Conservation (phyloP, 2,113 vertebrate species). For the Phalacrocorax aristotelis region DNA sequence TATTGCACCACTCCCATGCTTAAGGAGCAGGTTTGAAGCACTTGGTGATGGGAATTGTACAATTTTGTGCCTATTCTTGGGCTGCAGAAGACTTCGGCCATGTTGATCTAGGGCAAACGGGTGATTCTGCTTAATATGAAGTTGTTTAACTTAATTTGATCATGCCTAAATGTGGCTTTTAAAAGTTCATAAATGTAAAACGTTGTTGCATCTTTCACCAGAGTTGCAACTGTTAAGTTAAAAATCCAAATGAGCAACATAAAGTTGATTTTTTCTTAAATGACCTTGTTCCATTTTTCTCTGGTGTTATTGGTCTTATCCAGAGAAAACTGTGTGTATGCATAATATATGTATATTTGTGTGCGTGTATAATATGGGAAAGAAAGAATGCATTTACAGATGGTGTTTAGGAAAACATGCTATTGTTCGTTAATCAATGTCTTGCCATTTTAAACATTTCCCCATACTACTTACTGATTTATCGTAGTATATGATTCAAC, state of each 20-base stretch:
- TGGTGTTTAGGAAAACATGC: not conserved
- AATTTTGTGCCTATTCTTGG: not conserved
- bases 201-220: not conserved
- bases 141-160: not conserved
- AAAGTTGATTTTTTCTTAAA: not conserved
- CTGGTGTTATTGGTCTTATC: not conserved
- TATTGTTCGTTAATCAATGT: not conserved
- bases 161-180: not conserved
- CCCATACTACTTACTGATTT: constrained; percentile 11
- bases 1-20: not conserved
- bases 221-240: not conserved
- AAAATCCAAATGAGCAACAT: not conserved
- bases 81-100: not conserved
- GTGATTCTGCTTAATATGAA: not conserved
- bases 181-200: not conserved
- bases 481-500: not conserved
- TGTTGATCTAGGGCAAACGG: not conserved
- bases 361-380: not conserved
- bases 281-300: not conserved
- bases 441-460: constrained; percentile 6
- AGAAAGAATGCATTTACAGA: not conserved
- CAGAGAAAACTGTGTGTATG: not conserved
- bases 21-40: not conserved
- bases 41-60: not conserved
- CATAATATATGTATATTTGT: not conserved